These are phyloP conservation scores for Aphelinus atriplicis DNA, from an alignment of 1,140 invertebrate genomes.

Conservation along the genomic window DNA sequence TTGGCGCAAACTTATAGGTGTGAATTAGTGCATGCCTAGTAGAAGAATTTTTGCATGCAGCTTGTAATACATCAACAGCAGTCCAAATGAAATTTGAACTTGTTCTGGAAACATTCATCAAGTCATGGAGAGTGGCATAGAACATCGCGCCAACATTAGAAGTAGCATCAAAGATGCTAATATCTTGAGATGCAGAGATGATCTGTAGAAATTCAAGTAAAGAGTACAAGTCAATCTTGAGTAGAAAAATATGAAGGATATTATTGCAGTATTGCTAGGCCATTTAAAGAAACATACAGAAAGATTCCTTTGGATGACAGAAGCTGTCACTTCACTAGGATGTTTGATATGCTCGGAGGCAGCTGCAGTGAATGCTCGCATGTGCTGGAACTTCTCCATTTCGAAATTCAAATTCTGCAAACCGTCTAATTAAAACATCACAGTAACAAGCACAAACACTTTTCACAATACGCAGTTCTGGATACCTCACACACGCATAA, in stretches of 20 bases:
- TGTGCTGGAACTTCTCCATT: constrained; percentile 50
- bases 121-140: constrained; percentile 66
- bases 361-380: constrained; percentile 63
- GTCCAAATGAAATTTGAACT: constrained; percentile 66
- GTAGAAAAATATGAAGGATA: constrained; percentile 20
- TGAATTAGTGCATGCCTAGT: constrained; percentile 72
- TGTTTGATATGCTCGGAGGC: constrained; percentile 61
- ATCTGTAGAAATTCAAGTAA: constrained; percentile 49
- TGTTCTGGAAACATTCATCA: constrained; percentile 55
- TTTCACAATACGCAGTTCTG: too few species aligned
- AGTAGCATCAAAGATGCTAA: constrained; percentile 67
- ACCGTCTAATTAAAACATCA: too few species aligned
- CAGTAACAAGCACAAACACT: too few species aligned
- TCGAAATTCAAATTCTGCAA: too few species aligned
- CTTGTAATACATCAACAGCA: constrained; percentile 71
- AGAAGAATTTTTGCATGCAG: constrained; percentile 69
- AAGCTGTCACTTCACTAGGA: constrained; percentile 58
- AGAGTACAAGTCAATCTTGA: not conserved
- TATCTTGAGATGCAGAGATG: constrained; percentile 63
- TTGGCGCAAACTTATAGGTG: constrained; percentile 76
- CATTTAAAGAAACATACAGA: too few species aligned
- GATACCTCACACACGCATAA: too few species aligned
- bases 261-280: not conserved
- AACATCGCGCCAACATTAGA: constrained; percentile 63
- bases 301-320: constrained; percentile 63